Percentiles rank a stretch among this genome's conserved stretches.
These are phyloP conservation scores for Polylopha cassiicola DNA, from an alignment of 2,888 invertebrate species.

Conservation along the genomic window DNA sequence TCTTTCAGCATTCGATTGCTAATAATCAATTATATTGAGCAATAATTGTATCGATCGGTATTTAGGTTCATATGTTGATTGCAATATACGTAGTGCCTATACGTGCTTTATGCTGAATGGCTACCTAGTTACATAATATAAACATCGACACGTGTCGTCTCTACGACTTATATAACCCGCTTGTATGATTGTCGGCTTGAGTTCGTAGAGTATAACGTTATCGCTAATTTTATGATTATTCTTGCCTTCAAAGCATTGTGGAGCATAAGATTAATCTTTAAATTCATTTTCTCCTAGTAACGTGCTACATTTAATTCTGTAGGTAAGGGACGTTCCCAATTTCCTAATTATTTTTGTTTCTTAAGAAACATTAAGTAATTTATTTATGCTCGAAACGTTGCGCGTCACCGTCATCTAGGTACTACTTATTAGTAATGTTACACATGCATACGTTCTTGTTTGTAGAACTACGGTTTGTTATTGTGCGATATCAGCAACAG, in stretches of 20 bases:
- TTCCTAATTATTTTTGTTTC: neutral
- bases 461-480: constrained; percentile 44
- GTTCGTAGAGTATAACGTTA: constrained; percentile 9
- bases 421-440: constrained; percentile 4
- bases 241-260: constrained; percentile 2
- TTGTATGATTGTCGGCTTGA: constrained; percentile 11
- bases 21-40: no score
- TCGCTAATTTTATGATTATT: constrained; percentile 9
- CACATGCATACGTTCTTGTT: constrained; percentile 26
- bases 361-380: neutral
- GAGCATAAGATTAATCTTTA: constrained; percentile 1
- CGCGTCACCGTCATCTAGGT: no score
- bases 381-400: no score
- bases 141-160: constrained; percentile 55
- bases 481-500: constrained; percentile 41
- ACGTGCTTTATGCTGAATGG: constrained; percentile 24
- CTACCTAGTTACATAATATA: constrained; percentile 53
- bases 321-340: no score
- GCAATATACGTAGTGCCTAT: no score
- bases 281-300: constrained; percentile 15
- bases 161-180: constrained; percentile 30
- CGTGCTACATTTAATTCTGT: constrained; percentile 12
- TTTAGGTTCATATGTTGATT: no score
- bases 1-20: no score
- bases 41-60: no score